These are phyloP conservation scores for Lophochroa leadbeateri DNA, from an alignment of 2,113 vertebrate genomes.

Conservation along the genomic window DNA sequence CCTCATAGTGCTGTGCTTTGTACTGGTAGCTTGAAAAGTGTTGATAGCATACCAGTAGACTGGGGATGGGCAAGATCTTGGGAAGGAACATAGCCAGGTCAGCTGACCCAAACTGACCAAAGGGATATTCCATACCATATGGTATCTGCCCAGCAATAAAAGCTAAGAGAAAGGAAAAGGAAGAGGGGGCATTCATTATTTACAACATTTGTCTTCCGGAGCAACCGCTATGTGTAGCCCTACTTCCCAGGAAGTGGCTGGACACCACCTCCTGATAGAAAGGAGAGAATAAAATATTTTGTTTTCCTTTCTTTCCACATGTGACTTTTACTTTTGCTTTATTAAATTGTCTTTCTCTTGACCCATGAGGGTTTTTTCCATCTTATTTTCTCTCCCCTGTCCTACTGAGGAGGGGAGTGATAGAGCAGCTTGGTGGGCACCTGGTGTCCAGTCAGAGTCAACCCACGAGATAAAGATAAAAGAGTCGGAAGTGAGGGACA, in stretches of 20 bases:
- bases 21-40: neutral
- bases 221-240: accelerated
- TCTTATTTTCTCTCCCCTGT: neutral
- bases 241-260: neutral
- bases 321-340: neutral
- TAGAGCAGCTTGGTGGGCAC: neutral
- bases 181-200: accelerated
- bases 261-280: neutral
- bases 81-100: neutral
- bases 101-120: neutral
- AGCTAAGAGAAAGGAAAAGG: neutral
- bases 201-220: accelerated
- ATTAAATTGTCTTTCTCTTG: neutral
- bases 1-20: neutral
- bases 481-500: neutral
- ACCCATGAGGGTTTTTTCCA: neutral
- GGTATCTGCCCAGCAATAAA: neutral
- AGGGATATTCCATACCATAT: too few species aligned
- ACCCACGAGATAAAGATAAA: neutral
- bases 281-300: neutral
- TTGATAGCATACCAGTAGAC: neutral
- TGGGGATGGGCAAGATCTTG: neutral
- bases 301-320: neutral
- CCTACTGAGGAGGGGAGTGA: neutral
- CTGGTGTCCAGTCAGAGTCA: neutral